Conservation (phyloP, 2,888 invertebrate genomes). For the Seira sanloemensis region DNA sequence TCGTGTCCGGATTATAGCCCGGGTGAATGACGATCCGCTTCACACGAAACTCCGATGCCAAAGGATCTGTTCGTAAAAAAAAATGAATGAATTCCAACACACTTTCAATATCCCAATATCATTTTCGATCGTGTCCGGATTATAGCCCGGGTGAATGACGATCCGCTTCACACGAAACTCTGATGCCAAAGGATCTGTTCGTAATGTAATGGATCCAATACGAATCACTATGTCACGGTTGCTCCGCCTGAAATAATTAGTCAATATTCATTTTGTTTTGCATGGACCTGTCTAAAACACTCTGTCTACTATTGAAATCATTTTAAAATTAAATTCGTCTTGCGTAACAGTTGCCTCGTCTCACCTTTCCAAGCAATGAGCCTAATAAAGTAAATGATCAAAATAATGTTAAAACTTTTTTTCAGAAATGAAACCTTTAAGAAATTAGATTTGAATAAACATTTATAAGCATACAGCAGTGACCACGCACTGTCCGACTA, state of each 20-base stretch:
- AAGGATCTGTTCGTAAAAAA: constrained; percentile 43
- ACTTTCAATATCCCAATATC: constrained; percentile 70
- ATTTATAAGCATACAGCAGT: constrained; percentile 64
- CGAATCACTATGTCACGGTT: constrained; percentile 67
- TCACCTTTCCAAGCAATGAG: constrained; percentile 71
- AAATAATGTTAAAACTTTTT: not conserved
- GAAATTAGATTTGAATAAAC: too few relatives aligned
- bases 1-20: constrained; percentile 64
- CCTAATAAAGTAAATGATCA: constrained; percentile 21
- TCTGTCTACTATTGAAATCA: too few relatives aligned
- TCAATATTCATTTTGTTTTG: not conserved
- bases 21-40: constrained; percentile 66
- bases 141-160: constrained; percentile 67
- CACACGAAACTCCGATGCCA: constrained; percentile 56
- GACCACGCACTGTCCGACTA: constrained; percentile 62
- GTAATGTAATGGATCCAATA: constrained; percentile 69
- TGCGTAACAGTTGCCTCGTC: too few relatives aligned
- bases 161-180: constrained; percentile 63
- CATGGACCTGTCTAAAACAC: too few relatives aligned
- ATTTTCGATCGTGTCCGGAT: constrained; percentile 66
- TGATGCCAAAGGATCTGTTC: constrained; percentile 52
- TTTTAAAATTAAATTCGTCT: too few relatives aligned
- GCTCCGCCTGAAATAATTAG: constrained; percentile 55
- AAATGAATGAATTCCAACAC: too few relatives aligned
- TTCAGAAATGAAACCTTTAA: not conserved